Conservation (phyloP, 1,140 invertebrate genomes). For the Drosophila nigromelanica region DNA sequence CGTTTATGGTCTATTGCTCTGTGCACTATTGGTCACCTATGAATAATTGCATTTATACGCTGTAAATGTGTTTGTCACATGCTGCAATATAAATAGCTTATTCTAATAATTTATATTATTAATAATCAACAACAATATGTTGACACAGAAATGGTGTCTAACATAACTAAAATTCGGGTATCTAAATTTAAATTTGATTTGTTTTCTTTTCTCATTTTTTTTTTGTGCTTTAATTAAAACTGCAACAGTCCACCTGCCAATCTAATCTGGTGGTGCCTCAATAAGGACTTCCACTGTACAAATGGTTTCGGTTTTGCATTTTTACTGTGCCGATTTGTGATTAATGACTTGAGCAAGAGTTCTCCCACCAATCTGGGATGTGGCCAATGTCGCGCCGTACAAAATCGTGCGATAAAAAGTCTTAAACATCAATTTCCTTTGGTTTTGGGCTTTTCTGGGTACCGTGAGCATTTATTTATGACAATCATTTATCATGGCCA, state of each 20-base stretch:
- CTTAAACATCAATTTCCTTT: slow-evolving; percentile 81
- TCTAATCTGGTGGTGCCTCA: slow-evolving; percentile 26
- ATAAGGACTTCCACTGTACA: slow-evolving; percentile 43
- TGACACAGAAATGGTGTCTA: not conserved
- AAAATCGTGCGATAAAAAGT: slow-evolving; percentile 81
- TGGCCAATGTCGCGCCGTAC: slow-evolving; percentile 50
- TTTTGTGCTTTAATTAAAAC: slow-evolving; percentile 60
- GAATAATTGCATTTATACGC: slow-evolving; percentile 24
- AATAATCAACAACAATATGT: not conserved
- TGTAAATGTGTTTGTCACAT: slow-evolving; percentile 33
- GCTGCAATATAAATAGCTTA: slow-evolving; percentile 7
- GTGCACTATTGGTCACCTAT: slow-evolving; percentile 14
- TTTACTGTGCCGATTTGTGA: slow-evolving; percentile 65
- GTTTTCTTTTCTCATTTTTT: not conserved
- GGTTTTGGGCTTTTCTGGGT: slow-evolving; percentile 56
- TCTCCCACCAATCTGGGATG: slow-evolving; percentile 27
- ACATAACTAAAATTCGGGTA: not conserved
- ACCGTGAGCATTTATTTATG: slow-evolving; percentile 72
- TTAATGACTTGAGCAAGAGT: slow-evolving; percentile 62
- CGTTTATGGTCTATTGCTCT: slow-evolving; percentile 7
- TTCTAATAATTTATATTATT: not conserved
- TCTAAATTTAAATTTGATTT: not conserved
- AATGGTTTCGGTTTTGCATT: slow-evolving; percentile 71
- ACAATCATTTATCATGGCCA: slow-evolving; percentile 77
- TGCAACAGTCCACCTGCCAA: slow-evolving; percentile 42